A percentile compares a stretch with the other conserved stretches of the same genome.
Conservation (phyloP, 1,140 invertebrate species). For the Hylyphantes graminicola region DNA sequence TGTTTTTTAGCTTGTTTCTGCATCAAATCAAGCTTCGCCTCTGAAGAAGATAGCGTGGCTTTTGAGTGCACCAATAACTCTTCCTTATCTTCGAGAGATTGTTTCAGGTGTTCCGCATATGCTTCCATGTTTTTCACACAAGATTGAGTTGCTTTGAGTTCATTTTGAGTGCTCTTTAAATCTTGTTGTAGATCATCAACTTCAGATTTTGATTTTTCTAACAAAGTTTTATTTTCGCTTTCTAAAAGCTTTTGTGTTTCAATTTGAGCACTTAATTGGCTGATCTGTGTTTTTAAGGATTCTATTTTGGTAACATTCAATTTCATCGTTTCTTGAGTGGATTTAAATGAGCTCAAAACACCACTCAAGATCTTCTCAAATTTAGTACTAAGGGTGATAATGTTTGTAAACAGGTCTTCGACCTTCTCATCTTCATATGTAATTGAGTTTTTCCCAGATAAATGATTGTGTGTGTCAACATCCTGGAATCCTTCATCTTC, state of each 20-base stretch:
- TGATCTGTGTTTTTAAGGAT: too few relatives aligned
- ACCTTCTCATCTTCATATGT: too few relatives aligned
- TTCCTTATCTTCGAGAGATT: slow-evolving; percentile 12
- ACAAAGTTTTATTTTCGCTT: not conserved
- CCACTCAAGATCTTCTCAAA: too few relatives aligned
- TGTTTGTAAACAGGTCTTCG: too few relatives aligned
- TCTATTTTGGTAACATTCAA: too few relatives aligned
- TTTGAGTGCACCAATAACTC: slow-evolving; percentile 5
- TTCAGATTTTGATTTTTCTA: not conserved
- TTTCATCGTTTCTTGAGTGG: too few relatives aligned
- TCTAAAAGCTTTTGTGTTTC: not conserved
- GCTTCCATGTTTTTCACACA: not conserved
- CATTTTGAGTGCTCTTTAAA: not conserved
- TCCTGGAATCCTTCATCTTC: not conserved
- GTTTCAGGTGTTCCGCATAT: not conserved
- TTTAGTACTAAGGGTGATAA: too few relatives aligned
- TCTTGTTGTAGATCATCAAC: not conserved
- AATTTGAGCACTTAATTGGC: too few relatives aligned
- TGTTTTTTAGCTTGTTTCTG: slow-evolving; percentile 13
- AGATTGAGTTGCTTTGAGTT: not conserved
- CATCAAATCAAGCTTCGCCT: not conserved
- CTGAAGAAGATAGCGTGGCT: not conserved
- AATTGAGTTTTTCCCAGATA: too few relatives aligned
- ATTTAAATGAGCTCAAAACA: too few relatives aligned
- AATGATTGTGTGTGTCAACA: too few relatives aligned